These are phyloP conservation scores for Menura novaehollandiae DNA, from an alignment of 2,113 vertebrate genomes.

Conservation along the genomic window DNA sequence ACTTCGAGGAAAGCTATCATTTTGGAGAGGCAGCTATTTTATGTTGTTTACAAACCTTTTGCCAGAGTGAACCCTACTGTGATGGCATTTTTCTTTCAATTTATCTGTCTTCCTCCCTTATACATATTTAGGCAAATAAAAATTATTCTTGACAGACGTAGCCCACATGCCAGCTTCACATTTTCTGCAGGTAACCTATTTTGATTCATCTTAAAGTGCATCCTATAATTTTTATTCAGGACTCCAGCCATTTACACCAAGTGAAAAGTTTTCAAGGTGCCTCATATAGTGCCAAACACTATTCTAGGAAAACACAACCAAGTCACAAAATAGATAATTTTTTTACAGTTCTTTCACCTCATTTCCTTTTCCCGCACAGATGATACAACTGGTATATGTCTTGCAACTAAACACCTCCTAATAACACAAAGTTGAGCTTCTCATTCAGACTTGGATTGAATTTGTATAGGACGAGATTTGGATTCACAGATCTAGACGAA, in stretches of 20 bases:
- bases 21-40: slow-evolving; percentile 58
- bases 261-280: slow-evolving; percentile 49
- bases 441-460: background rate
- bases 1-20: background rate
- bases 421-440: background rate
- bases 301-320: background rate
- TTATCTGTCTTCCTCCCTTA: slow-evolving; percentile 58
- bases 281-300: background rate
- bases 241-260: slow-evolving; percentile 9
- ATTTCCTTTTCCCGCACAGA: background rate
- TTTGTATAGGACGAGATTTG: background rate
- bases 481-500: background rate
- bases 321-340: background rate
- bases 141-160: slow-evolving; percentile 61
- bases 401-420: background rate
- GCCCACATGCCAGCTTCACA: slow-evolving; percentile 27
- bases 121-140: slow-evolving; percentile 70
- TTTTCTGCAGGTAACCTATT: slow-evolving; percentile 66
- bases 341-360: background rate
- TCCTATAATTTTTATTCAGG: slow-evolving; percentile 61
- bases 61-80: slow-evolving; percentile 32
- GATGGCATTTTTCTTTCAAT: slow-evolving; percentile 64
- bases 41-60: slow-evolving; percentile 62
- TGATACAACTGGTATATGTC: background rate
- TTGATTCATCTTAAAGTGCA: slow-evolving; percentile 58